phyloP scores from a whole-genome alignment of 2,113 vertebrate genomes.

The Climacteris rufus region DNA sequence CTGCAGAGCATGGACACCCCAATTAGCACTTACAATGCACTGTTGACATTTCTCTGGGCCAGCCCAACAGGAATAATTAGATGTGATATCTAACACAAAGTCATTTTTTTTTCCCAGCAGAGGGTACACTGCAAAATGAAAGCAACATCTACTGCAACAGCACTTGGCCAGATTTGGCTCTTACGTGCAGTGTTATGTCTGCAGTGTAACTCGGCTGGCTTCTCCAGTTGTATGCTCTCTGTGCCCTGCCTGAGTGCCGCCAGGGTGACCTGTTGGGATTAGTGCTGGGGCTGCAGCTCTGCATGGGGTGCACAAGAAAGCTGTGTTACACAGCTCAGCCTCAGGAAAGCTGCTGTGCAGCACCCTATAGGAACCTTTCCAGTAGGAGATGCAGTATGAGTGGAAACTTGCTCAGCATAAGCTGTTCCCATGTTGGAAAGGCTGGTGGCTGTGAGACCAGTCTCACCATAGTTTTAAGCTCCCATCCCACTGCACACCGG shows the following conservation, averaged over 20 bases:
- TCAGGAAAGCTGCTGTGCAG: not conserved
- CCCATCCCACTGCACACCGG: not conserved
- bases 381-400: not conserved
- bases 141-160: constrained; percentile 5
- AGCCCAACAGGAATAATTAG: constrained; percentile 69
- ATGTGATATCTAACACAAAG: constrained; percentile 61
- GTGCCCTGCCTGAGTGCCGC: not conserved
- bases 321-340: not conserved
- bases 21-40: constrained; percentile 70
- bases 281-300: not conserved
- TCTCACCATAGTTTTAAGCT: not conserved
- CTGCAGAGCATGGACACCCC: constrained; percentile 64
- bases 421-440: not conserved
- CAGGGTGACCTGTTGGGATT: not conserved
- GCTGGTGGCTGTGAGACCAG: accelerated
- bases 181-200: not conserved
- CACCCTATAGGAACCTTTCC: not conserved
- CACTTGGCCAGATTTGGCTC: not conserved
- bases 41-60: constrained; percentile 67
- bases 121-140: constrained; percentile 50
- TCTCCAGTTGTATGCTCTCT: not conserved
- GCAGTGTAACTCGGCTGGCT: not conserved
- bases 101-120: constrained; percentile 50
- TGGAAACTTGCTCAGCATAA: not conserved
- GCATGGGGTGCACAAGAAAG: not conserved